Evolutionary conservation across 2,888 invertebrate genomes (phyloP).

Genomic region (Entomobrya proxima): DNA sequence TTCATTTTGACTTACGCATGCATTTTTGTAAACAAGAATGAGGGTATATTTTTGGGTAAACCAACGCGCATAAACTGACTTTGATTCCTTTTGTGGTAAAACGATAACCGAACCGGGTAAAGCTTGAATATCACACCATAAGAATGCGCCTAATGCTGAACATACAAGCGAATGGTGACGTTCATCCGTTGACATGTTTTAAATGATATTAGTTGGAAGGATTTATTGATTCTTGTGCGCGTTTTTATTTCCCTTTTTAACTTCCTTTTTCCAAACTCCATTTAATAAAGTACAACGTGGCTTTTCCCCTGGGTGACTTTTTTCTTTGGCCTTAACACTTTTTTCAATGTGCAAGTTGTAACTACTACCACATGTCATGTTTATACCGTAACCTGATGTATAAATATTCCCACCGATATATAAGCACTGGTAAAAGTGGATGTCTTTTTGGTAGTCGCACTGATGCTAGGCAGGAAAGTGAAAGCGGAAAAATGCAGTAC

Average conservation of each 20-base stretch:
- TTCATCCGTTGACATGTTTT: slow-evolving; percentile 14
- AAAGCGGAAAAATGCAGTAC: no score
- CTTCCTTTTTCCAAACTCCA: slow-evolving; percentile 3
- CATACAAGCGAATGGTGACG: background rate
- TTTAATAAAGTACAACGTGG: slow-evolving; percentile 43
- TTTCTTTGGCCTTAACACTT: background rate
- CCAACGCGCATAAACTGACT: background rate
- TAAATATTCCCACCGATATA: background rate
- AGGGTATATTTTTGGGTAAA: background rate
- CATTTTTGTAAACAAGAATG: background rate
- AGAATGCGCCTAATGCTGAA: background rate
- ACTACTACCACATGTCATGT: background rate
- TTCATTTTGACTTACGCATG: background rate
- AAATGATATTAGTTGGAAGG: slow-evolving; percentile 41
- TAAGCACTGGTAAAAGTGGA: no score
- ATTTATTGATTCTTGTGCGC: slow-evolving; percentile 38
- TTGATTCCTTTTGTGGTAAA: background rate
- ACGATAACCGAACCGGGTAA: background rate
- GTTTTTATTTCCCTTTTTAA: slow-evolving; percentile 32
- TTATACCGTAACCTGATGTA: background rate
- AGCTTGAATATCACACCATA: background rate
- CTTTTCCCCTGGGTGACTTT: slow-evolving; percentile 39
- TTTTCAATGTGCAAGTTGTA: background rate
- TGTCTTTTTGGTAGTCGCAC: background rate
- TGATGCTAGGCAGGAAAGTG: no score